Percentiles rank a stretch among this genome's conserved stretches.
Evolutionary conservation across 2,888 invertebrate species (phyloP).

Genomic region (Alloplasta piceator): DNA sequence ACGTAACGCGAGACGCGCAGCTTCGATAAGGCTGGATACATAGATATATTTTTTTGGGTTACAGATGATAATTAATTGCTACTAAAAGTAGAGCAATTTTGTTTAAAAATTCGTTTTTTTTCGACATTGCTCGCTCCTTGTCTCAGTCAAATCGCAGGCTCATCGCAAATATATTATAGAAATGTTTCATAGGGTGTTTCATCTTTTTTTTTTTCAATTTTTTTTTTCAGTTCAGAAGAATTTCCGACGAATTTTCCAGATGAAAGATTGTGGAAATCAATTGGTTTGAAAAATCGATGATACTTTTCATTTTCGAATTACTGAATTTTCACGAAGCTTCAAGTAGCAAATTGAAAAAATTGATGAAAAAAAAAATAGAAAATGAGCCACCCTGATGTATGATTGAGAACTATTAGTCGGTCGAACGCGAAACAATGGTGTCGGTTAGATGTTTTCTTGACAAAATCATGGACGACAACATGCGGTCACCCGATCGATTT

Average conservation of each 20-base stretch:
- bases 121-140: neutral
- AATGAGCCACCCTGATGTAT: too few species aligned
- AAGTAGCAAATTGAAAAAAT: too few species aligned
- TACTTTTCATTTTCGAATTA: too few species aligned
- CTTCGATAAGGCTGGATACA: slow-evolving; percentile 29
- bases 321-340: too few species aligned
- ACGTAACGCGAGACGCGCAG: slow-evolving; percentile 31
- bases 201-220: too few species aligned
- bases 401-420: slow-evolving; percentile 16
- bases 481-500: slow-evolving; percentile 55
- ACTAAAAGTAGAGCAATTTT: slow-evolving; percentile 36
- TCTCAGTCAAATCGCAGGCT: neutral
- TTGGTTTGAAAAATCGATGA: too few species aligned
- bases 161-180: too few species aligned
- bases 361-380: too few species aligned
- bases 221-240: too few species aligned
- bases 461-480: slow-evolving; percentile 43
- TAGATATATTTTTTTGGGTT: slow-evolving; percentile 17
- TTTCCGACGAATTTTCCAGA: too few species aligned
- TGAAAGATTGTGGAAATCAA: too few species aligned
- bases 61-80: slow-evolving; percentile 46
- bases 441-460: slow-evolving; percentile 59
- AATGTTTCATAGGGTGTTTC: too few species aligned
- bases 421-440: slow-evolving; percentile 55
- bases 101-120: neutral